A percentile compares a stretch with the other conserved stretches of the same genome.
Evolutionary conservation across 2,113 vertebrate genomes (phyloP).

Genomic region (Romanogobio albipinnatus): DNA sequence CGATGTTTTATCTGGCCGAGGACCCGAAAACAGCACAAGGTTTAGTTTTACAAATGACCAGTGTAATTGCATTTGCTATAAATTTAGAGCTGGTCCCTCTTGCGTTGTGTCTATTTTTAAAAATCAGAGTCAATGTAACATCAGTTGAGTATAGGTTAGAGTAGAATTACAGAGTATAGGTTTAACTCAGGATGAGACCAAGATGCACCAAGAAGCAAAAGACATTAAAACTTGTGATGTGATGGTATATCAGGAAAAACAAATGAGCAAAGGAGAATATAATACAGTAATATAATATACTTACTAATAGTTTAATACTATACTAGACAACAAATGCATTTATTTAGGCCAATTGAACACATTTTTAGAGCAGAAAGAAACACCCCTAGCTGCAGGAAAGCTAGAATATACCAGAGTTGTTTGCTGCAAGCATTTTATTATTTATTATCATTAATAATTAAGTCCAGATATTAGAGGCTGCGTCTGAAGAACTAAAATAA

Average conservation of each 20-base stretch:
- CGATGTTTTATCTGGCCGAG: background rate
- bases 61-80: background rate
- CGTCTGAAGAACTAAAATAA: conserved; percentile 4
- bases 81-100: background rate
- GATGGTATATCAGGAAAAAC: background rate
- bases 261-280: background rate
- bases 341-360: background rate
- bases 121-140: background rate
- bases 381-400: background rate
- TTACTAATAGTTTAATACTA: too few species aligned
- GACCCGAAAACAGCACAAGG: background rate
- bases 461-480: background rate
- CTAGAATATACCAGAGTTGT: background rate
- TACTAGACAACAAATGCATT: background rate
- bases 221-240: too few species aligned
- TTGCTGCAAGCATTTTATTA: conserved; percentile 4
- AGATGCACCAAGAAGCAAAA: background rate
- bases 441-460: conserved; percentile 25
- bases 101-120: background rate
- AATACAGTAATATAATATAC: too few species aligned
- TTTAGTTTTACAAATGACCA: conserved; percentile 2
- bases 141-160: background rate
- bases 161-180: background rate
- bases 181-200: too few species aligned
- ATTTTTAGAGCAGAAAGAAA: background rate